Conservation (phyloP, 1,140 invertebrate species). For the Caerostris extrusa region DNA sequence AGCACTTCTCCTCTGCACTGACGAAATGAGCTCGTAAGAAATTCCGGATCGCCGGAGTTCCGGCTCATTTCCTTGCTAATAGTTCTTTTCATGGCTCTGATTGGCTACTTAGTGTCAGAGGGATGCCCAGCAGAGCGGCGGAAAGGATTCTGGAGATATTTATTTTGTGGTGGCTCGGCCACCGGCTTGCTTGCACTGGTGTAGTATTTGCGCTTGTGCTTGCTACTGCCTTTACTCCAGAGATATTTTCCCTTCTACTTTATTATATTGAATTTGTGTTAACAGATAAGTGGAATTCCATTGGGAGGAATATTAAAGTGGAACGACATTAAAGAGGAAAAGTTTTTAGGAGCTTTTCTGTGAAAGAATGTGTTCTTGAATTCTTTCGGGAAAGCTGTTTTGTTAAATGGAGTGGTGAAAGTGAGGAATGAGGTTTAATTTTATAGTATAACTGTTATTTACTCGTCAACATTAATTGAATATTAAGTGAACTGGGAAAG, state of each 20-base stretch:
- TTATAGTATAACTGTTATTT: no score
- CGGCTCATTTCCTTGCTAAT: slow-evolving; percentile 51
- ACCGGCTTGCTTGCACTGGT: background rate
- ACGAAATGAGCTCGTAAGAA: slow-evolving; percentile 56
- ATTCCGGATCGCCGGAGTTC: slow-evolving; percentile 45
- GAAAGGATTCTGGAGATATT: background rate
- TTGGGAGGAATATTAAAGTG: background rate
- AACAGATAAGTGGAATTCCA: background rate
- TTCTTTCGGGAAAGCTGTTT: no score
- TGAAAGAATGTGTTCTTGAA: no score
- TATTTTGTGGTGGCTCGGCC: background rate
- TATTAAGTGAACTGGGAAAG: no score
- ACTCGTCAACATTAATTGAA: no score
- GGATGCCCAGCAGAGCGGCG: background rate
- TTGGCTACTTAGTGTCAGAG: slow-evolving; percentile 53
- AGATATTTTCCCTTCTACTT: background rate
- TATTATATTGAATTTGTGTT: slow-evolving; percentile 12
- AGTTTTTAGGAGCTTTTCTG: no score
- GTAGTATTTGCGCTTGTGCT: background rate
- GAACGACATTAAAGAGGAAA: no score
- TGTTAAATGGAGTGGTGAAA: no score
- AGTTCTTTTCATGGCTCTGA: slow-evolving; percentile 60
- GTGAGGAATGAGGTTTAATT: no score
- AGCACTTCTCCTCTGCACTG: background rate
- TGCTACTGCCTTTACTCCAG: background rate